Conservation (phyloP, 2,797 vertebrate genomes). For the Hoplostethus mediterraneus region DNA sequence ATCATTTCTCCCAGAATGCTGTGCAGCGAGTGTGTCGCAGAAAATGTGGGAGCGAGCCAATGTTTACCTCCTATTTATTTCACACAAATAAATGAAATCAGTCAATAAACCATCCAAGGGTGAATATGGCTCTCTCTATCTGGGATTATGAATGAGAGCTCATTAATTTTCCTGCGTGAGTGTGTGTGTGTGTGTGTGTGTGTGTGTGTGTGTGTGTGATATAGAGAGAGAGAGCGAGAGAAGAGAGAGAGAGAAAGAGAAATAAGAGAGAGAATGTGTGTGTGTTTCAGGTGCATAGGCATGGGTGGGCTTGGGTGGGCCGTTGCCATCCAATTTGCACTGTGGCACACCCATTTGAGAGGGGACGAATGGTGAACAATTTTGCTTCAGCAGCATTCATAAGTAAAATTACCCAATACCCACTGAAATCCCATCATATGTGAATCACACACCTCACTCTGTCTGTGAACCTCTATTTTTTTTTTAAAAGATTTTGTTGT, state of each 20-base stretch:
- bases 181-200: slow-evolving; percentile 29
- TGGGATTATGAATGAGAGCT: slow-evolving; percentile 89
- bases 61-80: slow-evolving; percentile 96
- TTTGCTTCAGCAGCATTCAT: no score
- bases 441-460: no score
- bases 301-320: no score
- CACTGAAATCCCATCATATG: no score
- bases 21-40: slow-evolving; percentile 88
- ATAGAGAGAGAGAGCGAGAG: not conserved
- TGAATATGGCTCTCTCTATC: slow-evolving; percentile 95
- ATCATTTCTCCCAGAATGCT: slow-evolving; percentile 90
- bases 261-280: not conserved
- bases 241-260: slow-evolving; percentile 1
- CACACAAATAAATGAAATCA: slow-evolving; percentile 99
- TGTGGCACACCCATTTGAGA: no score
- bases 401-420: no score
- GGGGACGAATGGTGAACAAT: no score
- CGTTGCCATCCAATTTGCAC: no score
- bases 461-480: no score
- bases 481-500: no score
- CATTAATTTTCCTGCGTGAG: slow-evolving; percentile 79
- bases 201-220: slow-evolving; percentile 5
- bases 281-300: not conserved
- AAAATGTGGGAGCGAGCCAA: slow-evolving; percentile 91
- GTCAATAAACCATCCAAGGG: slow-evolving; percentile 98